phyloP scores from a whole-genome alignment of 2,888 invertebrate genomes.

The Tetranychus truncatus region DNA sequence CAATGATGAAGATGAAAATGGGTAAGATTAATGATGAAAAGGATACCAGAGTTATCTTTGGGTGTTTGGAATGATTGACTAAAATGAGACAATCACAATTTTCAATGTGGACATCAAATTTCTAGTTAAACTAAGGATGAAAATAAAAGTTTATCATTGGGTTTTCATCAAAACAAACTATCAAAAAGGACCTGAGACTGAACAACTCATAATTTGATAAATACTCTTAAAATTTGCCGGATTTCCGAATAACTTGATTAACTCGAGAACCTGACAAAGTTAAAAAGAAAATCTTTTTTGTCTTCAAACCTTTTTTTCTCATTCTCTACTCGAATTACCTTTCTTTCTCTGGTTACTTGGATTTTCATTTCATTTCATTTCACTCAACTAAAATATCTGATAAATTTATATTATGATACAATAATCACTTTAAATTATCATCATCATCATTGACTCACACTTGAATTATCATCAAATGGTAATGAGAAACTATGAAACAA shows the following conservation, averaged over 20 bases:
- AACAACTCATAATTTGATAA: not conserved
- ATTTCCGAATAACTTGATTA: not conserved
- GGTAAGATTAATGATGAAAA: not conserved
- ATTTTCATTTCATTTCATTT: too few relatives aligned
- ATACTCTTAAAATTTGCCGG: not conserved
- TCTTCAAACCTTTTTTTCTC: not conserved
- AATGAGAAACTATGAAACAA: not conserved
- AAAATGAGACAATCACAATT: too few relatives aligned
- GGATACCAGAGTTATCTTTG: too few relatives aligned
- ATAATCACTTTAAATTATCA: not conserved
- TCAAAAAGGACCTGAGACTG: not conserved
- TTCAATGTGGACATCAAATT: not conserved
- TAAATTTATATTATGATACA: not conserved
- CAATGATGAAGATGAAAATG: not conserved
- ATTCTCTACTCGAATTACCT: not conserved
- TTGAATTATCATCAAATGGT: not conserved
- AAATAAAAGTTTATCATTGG: not conserved
- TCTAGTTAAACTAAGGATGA: not conserved
- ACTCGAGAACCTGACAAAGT: not conserved
- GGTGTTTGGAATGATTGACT: too few relatives aligned
- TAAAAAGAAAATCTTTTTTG: not conserved
- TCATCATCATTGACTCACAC: not conserved
- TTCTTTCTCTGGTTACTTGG: not conserved
- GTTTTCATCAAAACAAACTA: not conserved
- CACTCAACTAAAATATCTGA: too few relatives aligned